Base-by-base conservation (phyloP, 1,140 invertebrate species). In the Eubasilissa regina region DNA sequence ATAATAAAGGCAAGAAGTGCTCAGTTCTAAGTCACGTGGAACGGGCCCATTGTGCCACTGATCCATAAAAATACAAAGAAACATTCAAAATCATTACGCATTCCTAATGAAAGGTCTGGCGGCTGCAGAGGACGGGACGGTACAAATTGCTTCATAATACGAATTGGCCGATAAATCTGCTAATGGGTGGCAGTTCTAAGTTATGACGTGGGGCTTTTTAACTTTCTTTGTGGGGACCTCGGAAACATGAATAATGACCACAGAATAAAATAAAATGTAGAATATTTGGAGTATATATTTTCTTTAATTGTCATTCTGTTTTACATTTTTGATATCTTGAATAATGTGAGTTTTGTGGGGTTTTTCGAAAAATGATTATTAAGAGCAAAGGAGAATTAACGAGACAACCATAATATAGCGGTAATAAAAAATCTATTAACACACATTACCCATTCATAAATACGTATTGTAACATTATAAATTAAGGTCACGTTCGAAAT, bases 131-230 rank as follows among this genome's bases (percentile, higher is more conserved):
- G 25, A 35, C 25, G 25, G 25, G 48, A 15, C 19, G 10, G 43
- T 66, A 81, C 80, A 81, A 81, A 81, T 81, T 79, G 80, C 73
- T 79, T 79, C 78, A 78, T 81, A 81, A 81, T 81, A 75, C 48
- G 76, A 81, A 79, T 79, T 64, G 77, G 21, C 51, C 77, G 73
- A 81, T 81, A 81, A 81, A 81, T 81, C 72, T n/a, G 19, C 53
- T 75, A 79, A 79, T 81, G 47, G 73, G 75, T 73, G 77, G 68
- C 66, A 62, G 66, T 15, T 62, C 17, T 21, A 64, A 60, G 51
- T 64, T 74, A 74, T 21, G 56, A 53, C 10, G 64, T 15, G 15
- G 68, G 44, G 21, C 60, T 76, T 64, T 76, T 73, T 55, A 35
- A 6, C 60, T 64, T 43, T 43, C 60, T 64, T 64, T 64, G 60